Base-by-base conservation (phyloP, 2,797 vertebrate genomes). In the Clarias fuscus region DNA sequence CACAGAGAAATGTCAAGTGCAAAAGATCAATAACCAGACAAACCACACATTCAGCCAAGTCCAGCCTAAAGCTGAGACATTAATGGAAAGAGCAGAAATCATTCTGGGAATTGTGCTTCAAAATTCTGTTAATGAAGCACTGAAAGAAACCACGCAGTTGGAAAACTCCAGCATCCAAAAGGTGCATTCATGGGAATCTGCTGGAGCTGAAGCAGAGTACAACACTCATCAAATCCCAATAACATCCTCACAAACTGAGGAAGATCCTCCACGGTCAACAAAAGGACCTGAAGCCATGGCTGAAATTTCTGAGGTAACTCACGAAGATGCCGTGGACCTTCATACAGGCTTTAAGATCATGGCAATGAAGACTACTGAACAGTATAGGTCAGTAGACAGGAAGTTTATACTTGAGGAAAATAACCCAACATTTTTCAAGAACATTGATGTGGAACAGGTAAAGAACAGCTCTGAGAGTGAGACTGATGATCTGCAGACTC, bases 51-150 rank as follows among this genome's bases (percentile, higher is more conserved):
- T 70, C 27, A 70, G 70, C 27, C n/a, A 71, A 84, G 6, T 59
- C 0, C 84, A 77, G 81, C 58, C 82, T 79, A 89, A 89, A 65
- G 89, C 17, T 78, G 91, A 94, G 88, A 92, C 90, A 1, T 67
- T 93, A 79, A 89, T 92, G 75, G 88, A 90, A 64, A 90, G 91
- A 0, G 90, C 93, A 62, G 89, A 93, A 79, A 91, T 91, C 64
- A 94, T 93, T 84, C 83, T 93, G n/a, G 94, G 92, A 83, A 91
- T 93, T 83, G 58, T 90, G 83, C 86, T 93, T 10, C 64, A 85
- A 1, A 33, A 77, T 77, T 78, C 76, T 10, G 20, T 59, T 61
- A 90, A 91, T 33, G 71, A 90, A 83, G 85, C 82, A 37, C 15
- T 59, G 75, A n/a, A 59, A 20, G 27, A 77, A 33, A 58, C 53